Base-by-base conservation (phyloP, 2,888 invertebrate genomes). In the Dioctria linearis region DNA sequence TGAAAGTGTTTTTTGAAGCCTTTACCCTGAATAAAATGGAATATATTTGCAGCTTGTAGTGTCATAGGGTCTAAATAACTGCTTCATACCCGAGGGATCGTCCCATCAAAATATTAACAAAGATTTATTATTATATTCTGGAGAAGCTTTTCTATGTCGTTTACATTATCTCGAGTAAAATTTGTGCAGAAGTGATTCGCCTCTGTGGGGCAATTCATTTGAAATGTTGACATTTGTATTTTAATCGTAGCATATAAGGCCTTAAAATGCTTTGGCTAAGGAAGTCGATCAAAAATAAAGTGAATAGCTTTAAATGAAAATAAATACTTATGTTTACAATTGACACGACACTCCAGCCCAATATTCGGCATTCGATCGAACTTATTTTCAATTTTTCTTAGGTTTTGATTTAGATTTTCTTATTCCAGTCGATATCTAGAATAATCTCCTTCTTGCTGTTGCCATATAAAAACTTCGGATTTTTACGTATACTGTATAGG, bases 91-190 rank as follows among this genome's bases (percentile, higher is more conserved):
- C 63, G 3, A 71, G 61, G 51, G 80, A 80, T 46, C 11, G 46
- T 75, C 75, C 75, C 75, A 80, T 80, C 80, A 80, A 80, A 80
- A 80, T 80, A 75, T 80, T 75, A 80, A 65, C 75, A n/a, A 43
- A 75, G 75, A 80, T 80, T 80, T 80, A 80, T 75, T 75, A 75
- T 75, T 80, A 80, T 80, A 75, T 75, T 46, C 5, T 39, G 51
- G 39, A 37, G 65, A 2, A 59, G 65, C 63, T 65, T 79, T 67
- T 79, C 43, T 65, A 59, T 42, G 39, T 59, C 59, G 73, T 75
- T 75, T 75, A 59, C 57, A 75, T 75, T 59, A 59, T 75, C 42
- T 25, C 43, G 13, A 43, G 67, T n/a, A 40, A 13, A 63, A 6
- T 75, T 6, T 59, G 40, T 59, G 0, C 59, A 75, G 25, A 71